Percentiles rank a stretch among this genome's conserved stretches.
phyloP scores from a whole-genome alignment of 64 coral and sea anemone genomes.

The Actinia tenebrosa region DNA sequence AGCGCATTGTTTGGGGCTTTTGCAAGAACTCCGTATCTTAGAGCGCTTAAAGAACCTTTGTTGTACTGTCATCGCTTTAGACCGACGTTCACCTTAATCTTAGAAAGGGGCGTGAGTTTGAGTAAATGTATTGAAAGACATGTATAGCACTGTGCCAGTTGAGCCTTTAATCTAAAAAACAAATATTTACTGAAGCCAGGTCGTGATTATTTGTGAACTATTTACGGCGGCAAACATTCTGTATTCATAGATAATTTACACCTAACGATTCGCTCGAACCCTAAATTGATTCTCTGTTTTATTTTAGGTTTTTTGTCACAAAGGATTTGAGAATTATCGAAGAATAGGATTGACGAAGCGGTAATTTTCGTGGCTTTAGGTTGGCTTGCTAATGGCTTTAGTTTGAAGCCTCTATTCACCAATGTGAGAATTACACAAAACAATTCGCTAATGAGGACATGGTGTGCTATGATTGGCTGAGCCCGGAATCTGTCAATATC shows the following conservation, averaged over 20 bases:
- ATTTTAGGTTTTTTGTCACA: neutral
- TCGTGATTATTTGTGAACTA: neutral
- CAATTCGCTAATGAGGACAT: conserved; percentile 90
- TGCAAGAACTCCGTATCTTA: neutral
- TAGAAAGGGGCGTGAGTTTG: neutral
- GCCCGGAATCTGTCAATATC: conserved; percentile 91
- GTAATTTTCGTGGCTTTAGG: conserved; percentile 79
- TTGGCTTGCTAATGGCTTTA: conserved; percentile 84
- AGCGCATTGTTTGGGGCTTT: conserved; percentile 5
- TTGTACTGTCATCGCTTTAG: conserved; percentile 5
- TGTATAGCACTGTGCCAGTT: conserved; percentile 6
- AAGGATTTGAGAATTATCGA: conserved; percentile 20
- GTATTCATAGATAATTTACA: conserved; percentile 13
- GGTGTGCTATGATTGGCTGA: conserved; percentile 74
- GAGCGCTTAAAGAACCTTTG: conserved; percentile 11
- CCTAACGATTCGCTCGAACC: neutral
- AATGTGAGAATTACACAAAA: conserved; percentile 92
- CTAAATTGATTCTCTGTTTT: conserved; percentile 4
- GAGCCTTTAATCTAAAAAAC: conserved; percentile 12
- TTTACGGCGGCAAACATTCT: neutral
- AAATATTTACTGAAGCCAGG: conserved; percentile 22
- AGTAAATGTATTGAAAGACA: conserved; percentile 31
- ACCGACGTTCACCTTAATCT: neutral
- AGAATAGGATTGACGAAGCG: conserved; percentile 91
- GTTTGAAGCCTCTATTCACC: conserved; percentile 83